phyloP scores from a whole-genome alignment of 2,888 invertebrate species.

The Vanessa cardui region DNA sequence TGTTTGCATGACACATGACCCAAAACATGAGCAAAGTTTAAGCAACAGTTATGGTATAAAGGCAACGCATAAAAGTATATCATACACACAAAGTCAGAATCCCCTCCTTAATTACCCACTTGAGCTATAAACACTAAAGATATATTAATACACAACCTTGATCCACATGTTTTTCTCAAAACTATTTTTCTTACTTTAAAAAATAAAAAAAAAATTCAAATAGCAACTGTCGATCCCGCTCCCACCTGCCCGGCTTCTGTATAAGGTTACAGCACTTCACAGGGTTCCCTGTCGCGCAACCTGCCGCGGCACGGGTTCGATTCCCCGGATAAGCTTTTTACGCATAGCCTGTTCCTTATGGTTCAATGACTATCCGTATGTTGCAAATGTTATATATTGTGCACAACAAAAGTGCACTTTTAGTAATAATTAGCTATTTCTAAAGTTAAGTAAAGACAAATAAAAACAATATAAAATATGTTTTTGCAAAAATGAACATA shows the following conservation, averaged over 20 bases:
- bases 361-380: constrained; percentile 17
- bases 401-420: no score
- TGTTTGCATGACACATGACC: no score
- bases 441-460: no score
- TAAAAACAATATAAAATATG: no score
- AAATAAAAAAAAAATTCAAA: constrained; percentile 9
- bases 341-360: constrained; percentile 12
- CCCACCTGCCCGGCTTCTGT: constrained; percentile 48
- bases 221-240: constrained; percentile 27
- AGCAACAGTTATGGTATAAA: no score
- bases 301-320: constrained; percentile 39
- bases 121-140: background rate
- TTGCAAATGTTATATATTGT: background rate
- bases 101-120: background rate
- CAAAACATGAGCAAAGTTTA: no score
- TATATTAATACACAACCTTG: constrained; percentile 14
- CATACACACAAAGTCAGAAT: background rate
- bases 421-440: no score
- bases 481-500: no score
- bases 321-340: constrained; percentile 41
- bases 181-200: constrained; percentile 10
- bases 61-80: no score
- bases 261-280: constrained; percentile 47
- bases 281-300: constrained; percentile 39
- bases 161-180: constrained; percentile 17